A percentile compares a stretch with the other conserved stretches of the same genome.
Conservation (phyloP, 2,888 invertebrate genomes). For the Heliothis peltigera region DNA sequence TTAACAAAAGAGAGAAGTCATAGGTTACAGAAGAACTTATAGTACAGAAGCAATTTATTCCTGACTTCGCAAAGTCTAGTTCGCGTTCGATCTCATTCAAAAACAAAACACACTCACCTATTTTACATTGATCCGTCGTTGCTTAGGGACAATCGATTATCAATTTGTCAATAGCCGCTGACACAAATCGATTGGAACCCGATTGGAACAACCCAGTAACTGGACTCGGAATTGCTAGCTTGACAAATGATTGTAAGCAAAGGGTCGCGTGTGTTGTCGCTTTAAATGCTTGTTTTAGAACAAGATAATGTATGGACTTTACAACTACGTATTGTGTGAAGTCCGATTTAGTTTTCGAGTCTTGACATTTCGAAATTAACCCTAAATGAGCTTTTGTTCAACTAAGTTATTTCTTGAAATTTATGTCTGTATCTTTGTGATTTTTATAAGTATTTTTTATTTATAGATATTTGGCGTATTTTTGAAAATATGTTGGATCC, state of each 20-base stretch:
- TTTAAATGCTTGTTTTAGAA: constrained; percentile 37
- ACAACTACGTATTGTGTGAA: background rate
- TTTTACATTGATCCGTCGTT: constrained; percentile 59
- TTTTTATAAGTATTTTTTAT: too few species aligned
- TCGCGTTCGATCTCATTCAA: background rate
- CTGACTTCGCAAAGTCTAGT: background rate
- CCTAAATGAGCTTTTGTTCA: background rate
- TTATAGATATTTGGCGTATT: too few species aligned
- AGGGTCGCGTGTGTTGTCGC: constrained; percentile 43
- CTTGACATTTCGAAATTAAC: background rate
- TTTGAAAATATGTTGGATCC: too few species aligned
- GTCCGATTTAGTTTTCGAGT: background rate
- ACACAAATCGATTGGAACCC: constrained; percentile 70
- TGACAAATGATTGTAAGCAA: constrained; percentile 62
- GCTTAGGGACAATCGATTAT: constrained; percentile 76
- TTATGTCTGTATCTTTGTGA: background rate
- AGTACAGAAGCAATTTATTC: background rate
- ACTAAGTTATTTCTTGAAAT: background rate
- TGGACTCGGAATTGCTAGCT: constrained; percentile 52
- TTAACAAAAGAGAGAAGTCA: too few species aligned
- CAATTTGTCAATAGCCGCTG: constrained; percentile 74
- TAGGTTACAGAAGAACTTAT: too few species aligned
- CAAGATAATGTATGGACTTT: constrained; percentile 22
- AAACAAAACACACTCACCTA: constrained; percentile 40
- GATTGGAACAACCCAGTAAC: constrained; percentile 56